Evolutionary conservation across 2,888 invertebrate genomes (phyloP), one percentile per base, ranked within the genome.

Genomic region (Drosophila greeni): DNA sequence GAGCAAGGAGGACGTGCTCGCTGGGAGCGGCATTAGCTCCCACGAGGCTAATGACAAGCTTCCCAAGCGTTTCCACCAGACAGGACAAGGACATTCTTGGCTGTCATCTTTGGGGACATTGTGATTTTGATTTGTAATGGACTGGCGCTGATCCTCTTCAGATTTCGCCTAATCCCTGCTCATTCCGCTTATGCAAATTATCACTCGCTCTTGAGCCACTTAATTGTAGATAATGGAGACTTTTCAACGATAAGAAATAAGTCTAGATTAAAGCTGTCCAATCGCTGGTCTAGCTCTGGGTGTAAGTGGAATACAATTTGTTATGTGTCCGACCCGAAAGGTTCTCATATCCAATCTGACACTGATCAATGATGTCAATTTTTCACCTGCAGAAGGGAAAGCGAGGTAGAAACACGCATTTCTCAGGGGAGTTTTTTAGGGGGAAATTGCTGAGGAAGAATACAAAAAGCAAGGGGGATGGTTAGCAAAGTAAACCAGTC

Each of bases 281-380:
- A 59, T 42, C 20, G 47, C 16, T n/a, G 37, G 60, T 12, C 36
- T 34, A 36, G 18, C 36, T 31, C 16, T 11, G 9, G 34, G 51
- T 33, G 53, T 51, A 69, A 54, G 42, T 57, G 51, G 33, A 57
- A 59, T 62, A 56, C 78, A 76, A 72, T 78, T 62, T 66, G 52
- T 64, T 67, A 70, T 70, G 52, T 57, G 58, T 24, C 68, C 24
- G 56, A 47, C 55, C 40, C 26, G 39, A 69, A 52, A 65, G 72
- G 58, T 58, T 75, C 75, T 75, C 72, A 70, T 71, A 70, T 75
- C 70, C 77, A 73, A 67, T 67, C 68, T 67, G 78, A 77, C 79
- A 73, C 58, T 75, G 73, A 81, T 60, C 70, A 71, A 73, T 71
- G 70, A 75, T 70, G 68, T 66, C 76, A 76, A 76, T 76, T 70